These are phyloP conservation scores for Caloenas nicobarica DNA, from an alignment of 2,113 vertebrate genomes.

Conservation along the genomic window DNA sequence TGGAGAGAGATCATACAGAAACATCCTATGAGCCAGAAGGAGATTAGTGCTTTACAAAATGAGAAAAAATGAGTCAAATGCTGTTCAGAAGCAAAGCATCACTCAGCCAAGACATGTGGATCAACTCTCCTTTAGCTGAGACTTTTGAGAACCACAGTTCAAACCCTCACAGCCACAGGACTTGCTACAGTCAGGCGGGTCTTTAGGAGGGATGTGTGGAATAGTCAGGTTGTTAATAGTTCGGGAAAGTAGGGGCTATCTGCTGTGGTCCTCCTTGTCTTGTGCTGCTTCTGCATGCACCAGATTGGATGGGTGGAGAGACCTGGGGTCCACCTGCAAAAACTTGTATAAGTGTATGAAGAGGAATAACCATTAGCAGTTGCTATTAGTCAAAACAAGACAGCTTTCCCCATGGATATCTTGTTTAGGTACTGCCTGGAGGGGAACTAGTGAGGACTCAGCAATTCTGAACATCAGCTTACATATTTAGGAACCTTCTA, in stretches of 20 bases:
- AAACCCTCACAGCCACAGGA: not conserved
- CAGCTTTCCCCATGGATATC: not conserved
- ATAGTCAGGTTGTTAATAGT: not conserved
- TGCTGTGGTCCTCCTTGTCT: not conserved
- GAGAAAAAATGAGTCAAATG: not conserved
- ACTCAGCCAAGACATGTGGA: not conserved
- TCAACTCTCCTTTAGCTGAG: not conserved
- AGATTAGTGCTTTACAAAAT: not conserved
- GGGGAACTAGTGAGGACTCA: constrained; percentile 20
- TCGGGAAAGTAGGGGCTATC: not conserved
- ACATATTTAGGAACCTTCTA: constrained; percentile 1
- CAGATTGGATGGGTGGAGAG: not conserved
- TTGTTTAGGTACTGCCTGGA: not conserved
- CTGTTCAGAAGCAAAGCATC: not conserved
- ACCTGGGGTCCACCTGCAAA: not conserved
- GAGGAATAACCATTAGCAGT: not conserved
- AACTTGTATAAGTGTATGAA: not conserved
- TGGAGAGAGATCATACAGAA: not conserved
- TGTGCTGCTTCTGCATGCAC: not conserved
- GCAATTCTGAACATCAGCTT: constrained; percentile 21
- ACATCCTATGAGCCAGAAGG: not conserved
- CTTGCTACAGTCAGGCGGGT: not conserved
- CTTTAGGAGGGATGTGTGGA: not conserved
- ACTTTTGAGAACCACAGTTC: not conserved
- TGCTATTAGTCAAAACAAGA: not conserved